A percentile compares a stretch with the other conserved stretches of the same genome.
Evolutionary conservation across 2,888 invertebrate species (phyloP).

Genomic region (Cylloceria caligata): DNA sequence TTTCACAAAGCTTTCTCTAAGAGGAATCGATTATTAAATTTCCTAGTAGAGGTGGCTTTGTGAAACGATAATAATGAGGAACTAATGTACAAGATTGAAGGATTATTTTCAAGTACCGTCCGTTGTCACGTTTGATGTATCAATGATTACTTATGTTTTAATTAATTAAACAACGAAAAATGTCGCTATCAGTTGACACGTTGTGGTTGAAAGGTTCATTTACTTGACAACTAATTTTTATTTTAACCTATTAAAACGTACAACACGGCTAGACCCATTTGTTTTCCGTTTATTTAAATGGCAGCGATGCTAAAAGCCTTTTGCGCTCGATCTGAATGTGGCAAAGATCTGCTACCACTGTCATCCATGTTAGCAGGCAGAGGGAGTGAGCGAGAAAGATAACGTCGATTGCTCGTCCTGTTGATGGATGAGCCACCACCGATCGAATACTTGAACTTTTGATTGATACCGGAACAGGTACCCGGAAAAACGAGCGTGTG

Average conservation of each 20-base stretch:
- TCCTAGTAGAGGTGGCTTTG: too few relatives aligned
- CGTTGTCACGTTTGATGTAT: too few relatives aligned
- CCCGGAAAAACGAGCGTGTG: conserved; percentile 32
- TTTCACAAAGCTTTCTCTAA: too few relatives aligned
- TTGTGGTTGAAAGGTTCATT: too few relatives aligned
- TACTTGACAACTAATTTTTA: neutral
- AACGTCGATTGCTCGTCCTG: conserved; percentile 44
- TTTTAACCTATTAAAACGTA: neutral
- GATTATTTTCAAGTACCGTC: too few relatives aligned
- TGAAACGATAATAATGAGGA: too few relatives aligned
- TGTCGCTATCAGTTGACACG: too few relatives aligned
- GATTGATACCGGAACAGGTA: conserved; percentile 60
- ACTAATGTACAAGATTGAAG: too few relatives aligned
- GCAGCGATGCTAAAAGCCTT: conserved; percentile 4
- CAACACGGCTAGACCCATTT: neutral
- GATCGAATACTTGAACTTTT: conserved; percentile 55
- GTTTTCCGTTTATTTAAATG: neutral
- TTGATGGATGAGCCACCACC: conserved; percentile 59
- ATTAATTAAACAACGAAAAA: too few relatives aligned
- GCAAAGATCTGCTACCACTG: conserved; percentile 23
- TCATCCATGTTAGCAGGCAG: conserved; percentile 14
- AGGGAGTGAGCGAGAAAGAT: conserved; percentile 22
- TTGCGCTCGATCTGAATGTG: conserved; percentile 32
- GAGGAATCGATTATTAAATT: too few relatives aligned
- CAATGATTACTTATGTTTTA: too few relatives aligned